Evolutionary conservation across 2,888 invertebrate genomes (phyloP), one percentile per base, ranked within the genome.

Genomic region (Seladonia tumulorum): DNA sequence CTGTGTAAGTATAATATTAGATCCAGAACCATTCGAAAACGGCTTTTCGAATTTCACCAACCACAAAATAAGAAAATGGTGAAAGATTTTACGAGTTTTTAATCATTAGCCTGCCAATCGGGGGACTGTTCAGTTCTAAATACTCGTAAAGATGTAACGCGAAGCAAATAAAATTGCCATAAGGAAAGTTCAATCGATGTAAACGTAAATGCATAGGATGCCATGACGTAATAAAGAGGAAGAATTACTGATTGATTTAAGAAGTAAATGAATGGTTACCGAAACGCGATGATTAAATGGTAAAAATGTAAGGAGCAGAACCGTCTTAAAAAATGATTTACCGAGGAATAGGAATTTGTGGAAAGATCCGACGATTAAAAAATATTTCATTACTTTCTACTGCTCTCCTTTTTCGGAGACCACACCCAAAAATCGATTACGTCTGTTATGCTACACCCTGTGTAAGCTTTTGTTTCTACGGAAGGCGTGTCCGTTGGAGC

Each of bases 401-500:
- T n/a, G 10, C 1, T 10, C 53, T 25, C 12, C 25, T 60, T 25
- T 60, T 25, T 25, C 10, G 53, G n/a, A n/a, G n/a, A 53, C 53
- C 53, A 53, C 53, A 53, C 53, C 53, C 53, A 53, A 25, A 60
- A n/a, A 60, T 60, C 25, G 25, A 29, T 25, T 25, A 60, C 60
- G 25, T 60, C 29, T 35, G 2, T 35, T 66, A 35, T 29, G 35
- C 18, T 29, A 35, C 35, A 29, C 5, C 35, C 66, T 66, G 63
- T 22, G 45, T 25, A 78, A 82, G 71, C 63, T 77, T 80, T 83
- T 80, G 74, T 85, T 83, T 63, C 75, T 72, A 73, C 29, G 83
- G 60, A 35, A 85, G 85, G 88, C 87, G 85, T 85, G 83, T 84
- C 84, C 70, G 81, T 77, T 70, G 88, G 79, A 81, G 79, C 49